Percentiles rank a stretch among this genome's conserved stretches.
Evolutionary conservation across 2,888 invertebrate genomes (phyloP).

Genomic region (Isotomurus palustris): DNA sequence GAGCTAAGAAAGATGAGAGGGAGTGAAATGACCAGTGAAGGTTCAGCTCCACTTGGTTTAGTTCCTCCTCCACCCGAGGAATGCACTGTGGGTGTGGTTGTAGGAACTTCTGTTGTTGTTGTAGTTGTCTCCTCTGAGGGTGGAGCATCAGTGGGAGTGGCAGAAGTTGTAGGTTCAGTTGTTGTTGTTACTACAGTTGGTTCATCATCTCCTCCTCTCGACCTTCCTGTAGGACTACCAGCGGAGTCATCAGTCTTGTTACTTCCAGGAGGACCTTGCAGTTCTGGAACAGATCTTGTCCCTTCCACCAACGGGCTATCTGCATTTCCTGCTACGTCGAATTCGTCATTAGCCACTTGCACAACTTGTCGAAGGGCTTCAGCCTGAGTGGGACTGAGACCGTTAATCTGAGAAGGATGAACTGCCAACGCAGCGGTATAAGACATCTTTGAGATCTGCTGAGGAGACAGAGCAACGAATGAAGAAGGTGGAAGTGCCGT

Average conservation of each 20-base stretch:
- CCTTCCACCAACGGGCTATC: background rate
- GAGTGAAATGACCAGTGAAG: too few species aligned
- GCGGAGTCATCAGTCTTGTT: background rate
- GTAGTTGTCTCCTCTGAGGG: background rate
- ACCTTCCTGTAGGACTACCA: background rate
- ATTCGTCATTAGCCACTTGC: conserved; percentile 18
- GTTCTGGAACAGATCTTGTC: background rate
- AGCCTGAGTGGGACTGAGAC: conserved; percentile 20
- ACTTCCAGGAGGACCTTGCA: background rate
- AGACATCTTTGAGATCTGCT: conserved; percentile 33
- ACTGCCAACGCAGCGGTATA: conserved; percentile 34
- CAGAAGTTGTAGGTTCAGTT: background rate
- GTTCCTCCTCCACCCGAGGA: background rate
- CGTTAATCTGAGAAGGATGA: conserved; percentile 13
- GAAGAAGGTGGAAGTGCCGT: conserved; percentile 24
- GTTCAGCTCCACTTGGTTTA: background rate
- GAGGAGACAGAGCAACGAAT: conserved; percentile 22
- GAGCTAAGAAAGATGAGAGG: too few species aligned
- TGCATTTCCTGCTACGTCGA: conserved; percentile 9
- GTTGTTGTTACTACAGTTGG: background rate
- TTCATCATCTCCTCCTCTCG: background rate
- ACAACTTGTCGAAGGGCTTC: conserved; percentile 23
- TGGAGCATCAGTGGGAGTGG: background rate
- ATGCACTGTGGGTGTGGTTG: background rate
- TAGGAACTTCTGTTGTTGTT: conserved; percentile 5